Base-by-base conservation (phyloP, 2,888 invertebrate species). In the Perizoma flavofasciatum region DNA sequence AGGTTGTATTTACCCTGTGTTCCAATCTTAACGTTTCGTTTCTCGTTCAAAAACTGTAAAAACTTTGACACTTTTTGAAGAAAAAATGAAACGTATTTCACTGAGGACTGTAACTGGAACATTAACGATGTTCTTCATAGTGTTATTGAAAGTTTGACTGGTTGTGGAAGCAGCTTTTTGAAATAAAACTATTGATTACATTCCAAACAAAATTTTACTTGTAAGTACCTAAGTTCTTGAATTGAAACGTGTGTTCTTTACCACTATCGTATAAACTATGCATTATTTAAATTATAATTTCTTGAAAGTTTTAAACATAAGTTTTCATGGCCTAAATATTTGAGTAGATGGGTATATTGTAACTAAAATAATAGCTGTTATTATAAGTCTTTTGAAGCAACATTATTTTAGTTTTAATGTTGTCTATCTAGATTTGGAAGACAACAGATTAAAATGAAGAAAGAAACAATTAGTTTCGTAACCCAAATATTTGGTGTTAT, bases 321-420 rank as follows among this genome's bases (percentile, higher is more conserved):
- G 22, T 49, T 53, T 51, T 46, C 7, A 47, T 54, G 61, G 61
- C 61, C 61, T 61, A 61, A 61, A 58, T 58, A 58, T 47, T 49
- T 58, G 37, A 52, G 32, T 45, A 37, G 6, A 4, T 6, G 37
- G 22, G 22, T 22, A 22, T 22, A 22, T 22, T 22, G 1, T 22
- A 22, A 1, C 22, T 22, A 22, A 22, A 22, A 22, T 22, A 2
- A 22, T 37, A 49, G 33, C 44, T 6, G 44, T 37, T 33, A 33
- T 8, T 33, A 33, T 46, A 9, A 4, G n/a, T 6, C 22, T 6
- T 10, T n/a, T n/a, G 41, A 4, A 5, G n/a, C 41, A 10, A 41
- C n/a, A n/a, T 41, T 44, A 5, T 22, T 45, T 32, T 8, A n/a
- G 45, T 45, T 45, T 10, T 10, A 5, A 43, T 5, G 4, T n/a